phyloP scores from a whole-genome alignment of 1,140 invertebrate species.

The Hycleus cichorii region DNA sequence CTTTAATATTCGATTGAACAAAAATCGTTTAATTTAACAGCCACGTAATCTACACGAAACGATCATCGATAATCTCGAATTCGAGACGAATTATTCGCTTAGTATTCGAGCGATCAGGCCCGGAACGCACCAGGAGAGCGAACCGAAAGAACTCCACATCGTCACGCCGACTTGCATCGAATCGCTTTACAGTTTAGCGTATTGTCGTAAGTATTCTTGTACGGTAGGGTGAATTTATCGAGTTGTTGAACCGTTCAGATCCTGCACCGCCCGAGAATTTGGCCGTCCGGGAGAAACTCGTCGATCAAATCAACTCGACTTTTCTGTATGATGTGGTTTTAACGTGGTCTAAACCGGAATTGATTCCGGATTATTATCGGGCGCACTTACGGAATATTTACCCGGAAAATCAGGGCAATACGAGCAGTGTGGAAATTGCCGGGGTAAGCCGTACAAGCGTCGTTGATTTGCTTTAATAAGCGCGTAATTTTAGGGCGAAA shows the following conservation, averaged over 20 bases:
- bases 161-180: neutral
- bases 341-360: constrained; percentile 37
- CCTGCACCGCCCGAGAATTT: constrained; percentile 34
- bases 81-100: too few species aligned
- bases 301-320: neutral
- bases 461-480: too few species aligned
- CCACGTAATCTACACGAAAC: too few species aligned
- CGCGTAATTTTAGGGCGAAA: constrained; percentile 29
- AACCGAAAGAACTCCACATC: neutral
- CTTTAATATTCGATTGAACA: too few species aligned
- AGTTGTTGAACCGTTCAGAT: constrained; percentile 24
- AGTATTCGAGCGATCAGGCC: too few species aligned
- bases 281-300: constrained; percentile 26
- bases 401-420: constrained; percentile 9
- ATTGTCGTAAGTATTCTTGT: constrained; percentile 3
- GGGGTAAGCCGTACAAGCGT: neutral
- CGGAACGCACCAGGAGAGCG: neutral
- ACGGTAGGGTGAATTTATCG: neutral
- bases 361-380: constrained; percentile 40
- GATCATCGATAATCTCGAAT: too few species aligned
- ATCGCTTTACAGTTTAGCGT: neutral
- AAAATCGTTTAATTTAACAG: too few species aligned
- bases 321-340: constrained; percentile 34
- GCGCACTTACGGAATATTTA: constrained; percentile 31
- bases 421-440: constrained; percentile 10